A percentile compares a stretch with the other conserved stretches of the same genome.
Evolutionary conservation across 2,113 vertebrate species (phyloP).

Genomic region (Cromileptes altivelis): DNA sequence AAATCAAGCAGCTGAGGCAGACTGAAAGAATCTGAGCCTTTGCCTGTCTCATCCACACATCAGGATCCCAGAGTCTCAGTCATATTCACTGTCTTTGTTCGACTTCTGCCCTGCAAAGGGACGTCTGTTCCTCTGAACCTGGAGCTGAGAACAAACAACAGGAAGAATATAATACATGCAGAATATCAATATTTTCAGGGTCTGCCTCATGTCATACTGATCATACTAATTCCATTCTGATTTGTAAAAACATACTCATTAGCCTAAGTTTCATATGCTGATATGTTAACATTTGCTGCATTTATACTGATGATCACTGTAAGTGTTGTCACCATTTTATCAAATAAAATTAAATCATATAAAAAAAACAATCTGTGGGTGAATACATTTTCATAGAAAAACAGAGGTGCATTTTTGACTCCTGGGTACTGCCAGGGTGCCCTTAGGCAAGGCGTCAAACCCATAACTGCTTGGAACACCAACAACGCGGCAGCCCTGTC

Average conservation of each 20-base stretch:
- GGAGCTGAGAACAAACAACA: conserved; percentile 75
- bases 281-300: background rate
- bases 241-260: background rate
- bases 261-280: background rate
- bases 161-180: background rate
- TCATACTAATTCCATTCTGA: background rate
- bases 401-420: no score
- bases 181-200: background rate
- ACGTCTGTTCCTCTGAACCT: conserved; percentile 81
- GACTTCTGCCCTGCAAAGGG: conserved; percentile 50
- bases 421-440: background rate
- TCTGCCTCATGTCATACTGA: background rate
- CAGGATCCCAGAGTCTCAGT: conserved; percentile 30
- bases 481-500: background rate
- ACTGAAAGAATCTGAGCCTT: no score
- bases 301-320: background rate
- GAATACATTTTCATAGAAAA: no score
- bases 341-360: no score
- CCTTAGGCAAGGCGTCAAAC: background rate
- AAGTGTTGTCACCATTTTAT: no score
- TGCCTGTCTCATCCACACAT: background rate
- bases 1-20: background rate
- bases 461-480: background rate
- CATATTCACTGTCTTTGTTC: conserved; percentile 20
- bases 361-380: no score